Percentiles rank a stretch among this genome's conserved stretches.
These are phyloP conservation scores for Carterocephalus palaemon DNA, from an alignment of 2,888 invertebrate genomes.

Conservation along the genomic window DNA sequence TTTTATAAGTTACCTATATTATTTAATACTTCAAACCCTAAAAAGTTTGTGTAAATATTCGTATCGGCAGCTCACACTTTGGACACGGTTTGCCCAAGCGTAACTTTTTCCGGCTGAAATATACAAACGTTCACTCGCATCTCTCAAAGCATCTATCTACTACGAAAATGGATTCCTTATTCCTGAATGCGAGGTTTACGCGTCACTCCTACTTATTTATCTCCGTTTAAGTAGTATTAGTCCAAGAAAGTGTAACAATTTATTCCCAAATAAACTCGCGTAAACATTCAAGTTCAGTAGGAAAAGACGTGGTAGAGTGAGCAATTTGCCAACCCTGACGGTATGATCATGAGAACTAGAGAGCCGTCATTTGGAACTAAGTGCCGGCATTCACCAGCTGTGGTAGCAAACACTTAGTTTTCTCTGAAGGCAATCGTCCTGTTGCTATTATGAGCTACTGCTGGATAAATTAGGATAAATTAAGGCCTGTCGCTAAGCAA, in stretches of 20 bases:
- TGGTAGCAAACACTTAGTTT: slow-evolving; percentile 33
- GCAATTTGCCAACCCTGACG: slow-evolving; percentile 19
- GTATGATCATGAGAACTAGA: slow-evolving; percentile 31
- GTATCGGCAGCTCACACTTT: too few species aligned
- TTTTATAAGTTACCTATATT: too few species aligned
- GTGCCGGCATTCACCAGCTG: slow-evolving; percentile 43
- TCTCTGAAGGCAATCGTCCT: slow-evolving; percentile 16
- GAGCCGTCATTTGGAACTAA: slow-evolving; percentile 44
- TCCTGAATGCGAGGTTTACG: neutral
- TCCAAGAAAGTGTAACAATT: slow-evolving; percentile 13
- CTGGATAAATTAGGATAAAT: slow-evolving; percentile 1
- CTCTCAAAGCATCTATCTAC: too few species aligned
- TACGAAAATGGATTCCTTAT: too few species aligned
- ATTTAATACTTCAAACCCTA: too few species aligned
- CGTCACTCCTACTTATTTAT: slow-evolving; percentile 8
- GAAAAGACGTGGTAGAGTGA: slow-evolving; percentile 5
- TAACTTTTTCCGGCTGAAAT: too few species aligned
- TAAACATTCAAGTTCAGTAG: slow-evolving; percentile 17
- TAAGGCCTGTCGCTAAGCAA: neutral
- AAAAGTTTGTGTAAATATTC: too few species aligned
- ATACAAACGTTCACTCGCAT: too few species aligned
- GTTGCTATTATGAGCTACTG: slow-evolving; percentile 5
- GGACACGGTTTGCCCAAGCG: too few species aligned
- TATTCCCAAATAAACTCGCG: slow-evolving; percentile 19
- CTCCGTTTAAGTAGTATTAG: slow-evolving; percentile 4